These are phyloP conservation scores for Amyelois transitella DNA, from an alignment of 1,140 invertebrate genomes.

Conservation along the genomic window DNA sequence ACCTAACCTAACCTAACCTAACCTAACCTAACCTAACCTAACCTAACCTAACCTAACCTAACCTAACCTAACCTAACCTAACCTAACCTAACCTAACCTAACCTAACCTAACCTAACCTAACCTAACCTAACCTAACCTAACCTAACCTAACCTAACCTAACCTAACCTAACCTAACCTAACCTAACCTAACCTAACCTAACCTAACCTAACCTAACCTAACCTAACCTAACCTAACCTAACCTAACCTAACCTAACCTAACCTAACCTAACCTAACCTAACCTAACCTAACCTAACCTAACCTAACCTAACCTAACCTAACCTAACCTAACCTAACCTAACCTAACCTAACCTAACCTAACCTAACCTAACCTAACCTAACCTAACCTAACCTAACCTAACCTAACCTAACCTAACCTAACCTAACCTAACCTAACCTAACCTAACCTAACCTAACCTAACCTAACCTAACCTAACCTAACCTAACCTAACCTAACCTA, in stretches of 20 bases:
- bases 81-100: slow-evolving; percentile 33
- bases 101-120: slow-evolving; percentile 26
- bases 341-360: slow-evolving; percentile 29
- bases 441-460: slow-evolving; percentile 23
- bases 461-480: slow-evolving; percentile 26
- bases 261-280: slow-evolving; percentile 29
- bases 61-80: slow-evolving; percentile 32
- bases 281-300: slow-evolving; percentile 30
- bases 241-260: slow-evolving; percentile 29
- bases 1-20: slow-evolving; percentile 25
- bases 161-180: slow-evolving; percentile 22
- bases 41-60: slow-evolving; percentile 32
- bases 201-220: slow-evolving; percentile 32
- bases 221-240: slow-evolving; percentile 28
- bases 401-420: slow-evolving; percentile 28
- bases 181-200: slow-evolving; percentile 31
- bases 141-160: slow-evolving; percentile 27
- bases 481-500: slow-evolving; percentile 25
- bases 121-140: slow-evolving; percentile 18
- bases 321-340: slow-evolving; percentile 29
- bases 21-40: too few relatives aligned
- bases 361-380: slow-evolving; percentile 24
- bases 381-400: slow-evolving; percentile 26
- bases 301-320: slow-evolving; percentile 31
- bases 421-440: slow-evolving; percentile 24